Percentiles rank a stretch among this genome's conserved stretches.
Evolutionary conservation across 2,888 invertebrate species (phyloP).

Genomic region (Pollenia griseotomentosa): DNA sequence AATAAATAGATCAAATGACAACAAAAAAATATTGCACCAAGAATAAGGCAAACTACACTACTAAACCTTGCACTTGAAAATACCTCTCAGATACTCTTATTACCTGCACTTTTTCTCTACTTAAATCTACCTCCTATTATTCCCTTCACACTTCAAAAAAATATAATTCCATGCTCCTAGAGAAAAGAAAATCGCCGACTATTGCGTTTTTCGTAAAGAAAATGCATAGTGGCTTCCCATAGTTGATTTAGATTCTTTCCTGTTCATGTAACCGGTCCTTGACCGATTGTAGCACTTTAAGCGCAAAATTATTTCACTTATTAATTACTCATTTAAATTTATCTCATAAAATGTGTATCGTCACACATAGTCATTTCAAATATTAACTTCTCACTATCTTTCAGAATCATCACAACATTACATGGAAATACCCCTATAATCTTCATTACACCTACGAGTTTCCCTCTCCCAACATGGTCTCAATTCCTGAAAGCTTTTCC

Average conservation of each 20-base stretch:
- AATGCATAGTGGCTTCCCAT: slow-evolving; percentile 5
- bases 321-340: background rate
- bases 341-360: too few species aligned
- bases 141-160: too few species aligned
- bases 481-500: background rate
- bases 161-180: too few species aligned
- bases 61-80: background rate
- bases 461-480: background rate
- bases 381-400: too few species aligned
- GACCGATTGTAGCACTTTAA: background rate
- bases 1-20: too few species aligned
- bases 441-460: background rate
- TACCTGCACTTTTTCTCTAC: too few species aligned
- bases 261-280: background rate
- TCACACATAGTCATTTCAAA: too few species aligned
- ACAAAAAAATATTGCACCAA: too few species aligned
- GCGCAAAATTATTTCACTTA: background rate
- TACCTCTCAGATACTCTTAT: background rate
- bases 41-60: background rate
- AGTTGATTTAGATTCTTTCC: background rate
- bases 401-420: background rate
- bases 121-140: too few species aligned
- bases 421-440: background rate
- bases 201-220: background rate
- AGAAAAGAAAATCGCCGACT: too few species aligned